Percentiles rank a stretch among this genome's conserved stretches.
Conservation (phyloP, 2,888 invertebrate genomes). For the Drosophila tanythrix region DNA sequence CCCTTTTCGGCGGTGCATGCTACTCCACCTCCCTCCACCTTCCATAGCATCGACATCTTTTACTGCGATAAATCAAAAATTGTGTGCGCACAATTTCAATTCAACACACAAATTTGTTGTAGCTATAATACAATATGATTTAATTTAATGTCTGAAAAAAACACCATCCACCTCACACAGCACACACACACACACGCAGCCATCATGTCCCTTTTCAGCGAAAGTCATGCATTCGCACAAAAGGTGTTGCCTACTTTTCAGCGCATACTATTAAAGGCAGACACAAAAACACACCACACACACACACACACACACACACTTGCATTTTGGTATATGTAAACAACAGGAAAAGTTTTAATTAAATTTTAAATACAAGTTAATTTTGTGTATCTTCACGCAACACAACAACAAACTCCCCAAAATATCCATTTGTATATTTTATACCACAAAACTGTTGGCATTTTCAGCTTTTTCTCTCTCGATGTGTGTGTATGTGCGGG, state of each 20-base stretch:
- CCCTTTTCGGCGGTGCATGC: not conserved
- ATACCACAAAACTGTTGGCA: slow-evolving; percentile 52
- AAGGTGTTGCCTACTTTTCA: slow-evolving; percentile 57
- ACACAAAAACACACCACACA: slow-evolving; percentile 5
- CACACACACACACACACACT: slow-evolving; percentile 16
- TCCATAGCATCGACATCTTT: not conserved
- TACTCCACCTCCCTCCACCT: not conserved
- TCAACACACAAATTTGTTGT: slow-evolving; percentile 48
- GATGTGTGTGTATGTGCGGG: slow-evolving; percentile 2
- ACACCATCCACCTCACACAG: no score
- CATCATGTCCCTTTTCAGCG: slow-evolving; percentile 12
- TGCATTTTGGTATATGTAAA: slow-evolving; percentile 58
- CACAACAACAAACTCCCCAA: slow-evolving; percentile 42
- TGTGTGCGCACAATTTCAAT: slow-evolving; percentile 69
- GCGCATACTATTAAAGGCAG: slow-evolving; percentile 34
- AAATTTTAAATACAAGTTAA: slow-evolving; percentile 81
- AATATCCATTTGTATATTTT: slow-evolving; percentile 58
- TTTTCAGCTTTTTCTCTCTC: slow-evolving; percentile 15
- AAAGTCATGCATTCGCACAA: slow-evolving; percentile 46
- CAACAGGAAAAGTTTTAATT: slow-evolving; percentile 77
- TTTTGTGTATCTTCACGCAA: slow-evolving; percentile 74
- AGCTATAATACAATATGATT: slow-evolving; percentile 67
- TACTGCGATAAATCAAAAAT: slow-evolving; percentile 69
- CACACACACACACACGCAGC: not conserved
- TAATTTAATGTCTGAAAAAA: slow-evolving; percentile 55